Evolutionary conservation across 35 echinoderm and acorn worm species (phyloP), one percentile per base, ranked within the genome.

Genomic region (Acanthaster planci): DNA sequence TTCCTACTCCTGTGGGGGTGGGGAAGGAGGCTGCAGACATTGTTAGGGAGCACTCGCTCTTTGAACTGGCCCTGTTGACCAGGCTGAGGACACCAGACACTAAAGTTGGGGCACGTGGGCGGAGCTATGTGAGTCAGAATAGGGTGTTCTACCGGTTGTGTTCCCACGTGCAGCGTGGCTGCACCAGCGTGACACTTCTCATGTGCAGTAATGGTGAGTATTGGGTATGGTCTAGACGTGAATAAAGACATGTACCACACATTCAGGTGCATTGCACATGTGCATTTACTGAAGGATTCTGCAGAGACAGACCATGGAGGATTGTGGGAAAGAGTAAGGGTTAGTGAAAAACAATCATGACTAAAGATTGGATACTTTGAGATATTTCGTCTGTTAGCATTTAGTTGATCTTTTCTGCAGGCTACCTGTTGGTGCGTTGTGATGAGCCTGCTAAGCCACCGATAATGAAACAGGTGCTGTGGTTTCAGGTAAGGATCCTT

Each of bases 191-290:
- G 6, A 89, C 80, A 7, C 58, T 83, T 23, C 52, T 89, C 30
- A 60, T 89, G 16, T 89, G 87, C 22, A 82, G 64, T 84, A 83
- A 72, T 83, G 87, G 87, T 89, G 53, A 76, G 87, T 59, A n/a
- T n/a, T n/a, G n/a, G n/a, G n/a, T n/a, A n/a, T n/a, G n/a, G n/a
- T n/a, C n/a, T n/a, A n/a, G n/a, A n/a, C n/a, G n/a, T n/a, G n/a
- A n/a, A n/a, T n/a, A n/a, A n/a, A n/a, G n/a, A n/a, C n/a, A n/a
- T n/a, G n/a, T n/a, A n/a, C n/a, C n/a, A n/a, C n/a, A n/a, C n/a
- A n/a, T n/a, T n/a, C n/a, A n/a, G n/a, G n/a, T n/a, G n/a, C n/a
- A n/a, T n/a, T n/a, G n/a, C n/a, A n/a, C n/a, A n/a, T n/a, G n/a
- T n/a, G n/a, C n/a, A n/a, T n/a, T n/a, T n/a, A n/a, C n/a, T n/a